These are phyloP conservation scores for Pollenia labialis DNA, from an alignment of 2,888 invertebrate species.

Conservation along the genomic window DNA sequence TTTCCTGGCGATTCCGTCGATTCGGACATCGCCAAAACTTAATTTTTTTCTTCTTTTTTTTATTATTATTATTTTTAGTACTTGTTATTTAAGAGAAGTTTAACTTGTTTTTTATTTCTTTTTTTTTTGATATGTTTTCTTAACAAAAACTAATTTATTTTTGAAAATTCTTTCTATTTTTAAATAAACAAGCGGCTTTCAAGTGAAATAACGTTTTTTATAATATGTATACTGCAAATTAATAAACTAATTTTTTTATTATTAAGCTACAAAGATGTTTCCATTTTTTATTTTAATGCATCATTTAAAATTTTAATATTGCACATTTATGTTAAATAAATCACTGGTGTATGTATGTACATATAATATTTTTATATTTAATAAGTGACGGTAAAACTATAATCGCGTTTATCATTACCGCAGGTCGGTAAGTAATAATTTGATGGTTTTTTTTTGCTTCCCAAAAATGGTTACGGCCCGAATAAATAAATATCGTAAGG, in stretches of 20 bases:
- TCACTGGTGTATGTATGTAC: constrained; percentile 11
- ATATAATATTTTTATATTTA: constrained; percentile 16
- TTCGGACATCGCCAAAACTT: constrained; percentile 82
- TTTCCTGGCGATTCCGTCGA: constrained; percentile 82
- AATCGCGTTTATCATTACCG: constrained; percentile 71
- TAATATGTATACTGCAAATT: constrained; percentile 1
- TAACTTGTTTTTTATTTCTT: constrained; percentile 50
- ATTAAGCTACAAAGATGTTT: neutral
- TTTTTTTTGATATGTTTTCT: neutral
- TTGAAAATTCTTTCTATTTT: constrained; percentile 16
- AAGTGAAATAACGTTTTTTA: neutral
- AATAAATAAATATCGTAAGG: constrained; percentile 65
- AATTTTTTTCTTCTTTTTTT: constrained; percentile 42
- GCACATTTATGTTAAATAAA: constrained; percentile 16
- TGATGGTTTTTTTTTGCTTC: constrained; percentile 54
- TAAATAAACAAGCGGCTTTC: neutral
- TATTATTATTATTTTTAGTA: constrained; percentile 39
- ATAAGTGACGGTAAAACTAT: constrained; percentile 65
- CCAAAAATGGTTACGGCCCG: constrained; percentile 69
- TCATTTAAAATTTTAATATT: constrained; percentile 21
- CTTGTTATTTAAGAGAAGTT: constrained; percentile 59
- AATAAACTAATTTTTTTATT: neutral
- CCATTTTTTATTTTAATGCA: constrained; percentile 22
- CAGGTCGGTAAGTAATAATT: constrained; percentile 65
- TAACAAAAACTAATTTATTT: constrained; percentile 31